Percentiles rank a stretch among this genome's conserved stretches.
These are phyloP conservation scores for Bilobella aurantiaca DNA, from an alignment of 1,140 invertebrate genomes.

Conservation along the genomic window DNA sequence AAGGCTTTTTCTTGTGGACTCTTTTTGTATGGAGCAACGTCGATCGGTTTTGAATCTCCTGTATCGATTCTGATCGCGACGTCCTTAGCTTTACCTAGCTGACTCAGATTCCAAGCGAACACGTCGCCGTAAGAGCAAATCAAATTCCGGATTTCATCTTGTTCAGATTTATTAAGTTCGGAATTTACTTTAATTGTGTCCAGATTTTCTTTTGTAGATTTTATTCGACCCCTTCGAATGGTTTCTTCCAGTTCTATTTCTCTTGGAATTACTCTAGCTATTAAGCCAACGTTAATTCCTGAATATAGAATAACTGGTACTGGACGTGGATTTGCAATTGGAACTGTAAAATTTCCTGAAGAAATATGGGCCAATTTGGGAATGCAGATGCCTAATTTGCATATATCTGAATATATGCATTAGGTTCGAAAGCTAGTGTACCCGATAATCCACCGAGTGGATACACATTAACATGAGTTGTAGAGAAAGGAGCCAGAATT, in stretches of 20 bases:
- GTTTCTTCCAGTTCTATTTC: background rate
- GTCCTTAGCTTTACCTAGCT: background rate
- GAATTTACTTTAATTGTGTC: background rate
- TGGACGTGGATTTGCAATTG: background rate
- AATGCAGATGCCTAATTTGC: background rate
- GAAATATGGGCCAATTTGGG: background rate
- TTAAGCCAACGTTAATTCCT: background rate
- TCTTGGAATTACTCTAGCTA: background rate
- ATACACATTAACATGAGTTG: background rate
- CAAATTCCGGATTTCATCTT: background rate
- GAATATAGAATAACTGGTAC: background rate
- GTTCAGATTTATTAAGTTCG: background rate
- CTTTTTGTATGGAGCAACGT: background rate
- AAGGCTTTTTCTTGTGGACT: background rate
- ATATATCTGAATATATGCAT: background rate
- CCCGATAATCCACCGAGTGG: background rate
- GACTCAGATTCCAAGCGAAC: background rate
- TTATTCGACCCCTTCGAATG: background rate
- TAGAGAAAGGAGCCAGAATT: background rate
- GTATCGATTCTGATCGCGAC: background rate
- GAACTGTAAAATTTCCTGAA: background rate
- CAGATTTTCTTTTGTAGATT: background rate
- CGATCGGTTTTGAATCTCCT: background rate
- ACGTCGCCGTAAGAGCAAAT: background rate
- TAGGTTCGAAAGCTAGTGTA: background rate